These are phyloP conservation scores for Stratiomys singularior DNA, from an alignment of 2,888 invertebrate species.

Conservation along the genomic window DNA sequence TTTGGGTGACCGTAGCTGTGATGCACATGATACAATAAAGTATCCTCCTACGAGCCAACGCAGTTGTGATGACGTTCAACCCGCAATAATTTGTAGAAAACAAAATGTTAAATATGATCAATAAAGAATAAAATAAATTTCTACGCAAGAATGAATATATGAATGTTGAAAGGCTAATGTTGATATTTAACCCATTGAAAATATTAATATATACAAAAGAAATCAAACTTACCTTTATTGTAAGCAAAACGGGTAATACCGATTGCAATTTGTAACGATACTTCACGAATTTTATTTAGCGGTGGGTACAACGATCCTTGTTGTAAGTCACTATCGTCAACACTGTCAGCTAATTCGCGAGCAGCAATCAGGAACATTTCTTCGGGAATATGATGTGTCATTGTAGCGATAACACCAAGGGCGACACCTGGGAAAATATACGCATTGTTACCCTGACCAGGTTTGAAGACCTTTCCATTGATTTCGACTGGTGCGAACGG, in stretches of 20 bases:
- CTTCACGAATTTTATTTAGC: constrained; percentile 81
- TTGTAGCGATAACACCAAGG: constrained; percentile 91
- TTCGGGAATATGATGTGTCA: constrained; percentile 93
- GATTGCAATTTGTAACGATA: constrained; percentile 90
- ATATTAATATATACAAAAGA: no score
- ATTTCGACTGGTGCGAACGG: constrained; percentile 89
- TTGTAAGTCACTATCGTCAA: constrained; percentile 82
- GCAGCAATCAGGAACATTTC: constrained; percentile 94
- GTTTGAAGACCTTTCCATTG: constrained; percentile 82
- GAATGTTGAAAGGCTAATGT: no score
- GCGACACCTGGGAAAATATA: constrained; percentile 98
- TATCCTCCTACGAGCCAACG: no score
- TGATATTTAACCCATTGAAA: no score
- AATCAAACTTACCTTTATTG: constrained; percentile 73
- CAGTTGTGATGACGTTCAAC: no score
- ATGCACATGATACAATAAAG: no score
- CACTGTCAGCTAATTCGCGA: constrained; percentile 84
- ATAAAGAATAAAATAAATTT: no score
- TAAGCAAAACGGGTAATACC: constrained; percentile 91
- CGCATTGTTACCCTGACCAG: constrained; percentile 98
- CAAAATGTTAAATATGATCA: no score
- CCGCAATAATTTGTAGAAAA: no score
- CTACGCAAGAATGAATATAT: no score
- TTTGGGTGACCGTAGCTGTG: no score
- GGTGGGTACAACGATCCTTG: constrained; percentile 95